Evolutionary conservation across 2,113 vertebrate genomes (phyloP).

Genomic region (Porphyrio hochstetteri): DNA sequence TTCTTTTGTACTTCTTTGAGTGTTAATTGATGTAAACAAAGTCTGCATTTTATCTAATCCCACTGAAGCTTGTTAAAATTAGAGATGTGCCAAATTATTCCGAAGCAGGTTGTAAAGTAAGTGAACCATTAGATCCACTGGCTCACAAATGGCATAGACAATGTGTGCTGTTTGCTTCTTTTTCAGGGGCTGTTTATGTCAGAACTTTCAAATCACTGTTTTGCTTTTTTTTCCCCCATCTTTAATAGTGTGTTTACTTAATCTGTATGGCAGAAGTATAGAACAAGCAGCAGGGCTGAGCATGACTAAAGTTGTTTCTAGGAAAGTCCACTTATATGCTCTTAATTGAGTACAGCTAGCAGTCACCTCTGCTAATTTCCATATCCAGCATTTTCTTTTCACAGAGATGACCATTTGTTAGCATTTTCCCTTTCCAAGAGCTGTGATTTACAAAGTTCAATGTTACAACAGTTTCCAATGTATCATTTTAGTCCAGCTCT

Average conservation of each 20-base stretch:
- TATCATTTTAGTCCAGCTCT: background rate
- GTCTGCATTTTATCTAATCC: slow-evolving; percentile 63
- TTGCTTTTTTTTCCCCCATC: background rate
- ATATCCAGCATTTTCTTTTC: background rate
- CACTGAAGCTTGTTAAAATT: slow-evolving; percentile 69
- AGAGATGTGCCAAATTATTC: slow-evolving; percentile 69
- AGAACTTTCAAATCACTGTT: slow-evolving; percentile 32
- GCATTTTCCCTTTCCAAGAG: background rate
- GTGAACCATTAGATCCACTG: slow-evolving; percentile 65
- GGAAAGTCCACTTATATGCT: background rate
- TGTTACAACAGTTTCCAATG: background rate
- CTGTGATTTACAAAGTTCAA: background rate
- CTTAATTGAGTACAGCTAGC: slow-evolving; percentile 6
- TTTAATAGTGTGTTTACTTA: slow-evolving; percentile 33
- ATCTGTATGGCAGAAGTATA: background rate
- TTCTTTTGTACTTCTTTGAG: slow-evolving; percentile 59
- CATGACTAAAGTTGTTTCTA: background rate
- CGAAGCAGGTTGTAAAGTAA: slow-evolving; percentile 65
- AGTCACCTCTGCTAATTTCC: background rate
- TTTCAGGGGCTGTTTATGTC: slow-evolving; percentile 36
- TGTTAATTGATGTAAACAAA: slow-evolving; percentile 68
- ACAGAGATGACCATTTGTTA: background rate
- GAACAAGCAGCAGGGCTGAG: background rate
- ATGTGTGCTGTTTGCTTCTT: slow-evolving; percentile 35
- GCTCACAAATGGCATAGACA: slow-evolving; percentile 63